Evolutionary conservation across 2,797 vertebrate species (phyloP), one percentile per base, ranked within the genome.

Genomic region (Schizopygopsis malacanthus): DNA sequence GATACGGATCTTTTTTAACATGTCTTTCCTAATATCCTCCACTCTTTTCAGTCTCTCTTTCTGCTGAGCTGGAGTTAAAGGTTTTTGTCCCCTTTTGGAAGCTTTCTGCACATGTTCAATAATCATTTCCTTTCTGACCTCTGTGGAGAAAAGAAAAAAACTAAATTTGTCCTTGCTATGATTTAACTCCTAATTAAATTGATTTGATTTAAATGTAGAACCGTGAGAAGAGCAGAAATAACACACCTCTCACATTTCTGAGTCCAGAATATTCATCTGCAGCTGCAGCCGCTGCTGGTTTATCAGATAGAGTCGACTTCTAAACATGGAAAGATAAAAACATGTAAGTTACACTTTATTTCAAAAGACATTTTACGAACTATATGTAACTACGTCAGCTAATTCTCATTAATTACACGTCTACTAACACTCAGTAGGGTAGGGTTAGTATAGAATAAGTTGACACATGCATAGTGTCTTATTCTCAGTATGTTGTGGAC

Each of bases 1-100:
- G 59, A 25, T 12, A 12, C 0, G n/a, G n/a, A 61, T 61, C 59
- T 25, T 61, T 25, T 2, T 0, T 25, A 61, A 25, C 59, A 13
- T 61, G 11, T 61, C n/a, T 5, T 25, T 25, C 11, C 2, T 25
- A 25, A 25, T 61, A 0, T 0, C 4, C n/a, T 61, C 59, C 59
- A 25, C 11, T 61, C 0, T 61, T 61, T 25, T 25, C 22, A 25
- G 2, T 61, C n/a, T 61, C 59, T 2, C n/a, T 25, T n/a, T 61
- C 59, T 61, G 11, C 10, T 13, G 0, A 61, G 11, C 59, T 61
- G n/a, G 0, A 61, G 22, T 12, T 61, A 0, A n/a, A 13, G 11
- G 10, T 25, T 61, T 25, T 61, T 10, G 5, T 25, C 11, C 59
- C 1, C 10, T 12, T 61, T 61, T 25, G 11, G n/a, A 13, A 25